These are phyloP conservation scores for Subacronicta megacephala DNA, from an alignment of 2,888 invertebrate genomes.

Conservation along the genomic window DNA sequence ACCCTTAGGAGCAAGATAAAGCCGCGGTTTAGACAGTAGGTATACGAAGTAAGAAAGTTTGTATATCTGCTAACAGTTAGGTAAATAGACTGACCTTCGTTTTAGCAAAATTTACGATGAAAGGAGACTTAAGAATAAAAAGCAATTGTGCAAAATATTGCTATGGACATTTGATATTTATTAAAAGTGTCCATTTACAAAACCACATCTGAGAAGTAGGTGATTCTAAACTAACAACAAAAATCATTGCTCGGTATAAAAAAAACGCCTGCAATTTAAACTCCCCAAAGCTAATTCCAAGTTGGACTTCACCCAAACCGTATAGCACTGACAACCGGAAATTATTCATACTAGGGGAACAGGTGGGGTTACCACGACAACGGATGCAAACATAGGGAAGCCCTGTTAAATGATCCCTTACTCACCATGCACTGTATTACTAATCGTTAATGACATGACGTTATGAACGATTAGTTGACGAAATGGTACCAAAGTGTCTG, in stretches of 20 bases:
- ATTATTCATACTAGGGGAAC: constrained; percentile 72
- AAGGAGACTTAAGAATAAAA: not conserved
- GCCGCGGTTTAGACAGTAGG: too few relatives aligned
- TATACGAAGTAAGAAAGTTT: too few relatives aligned
- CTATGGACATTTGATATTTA: constrained; percentile 8
- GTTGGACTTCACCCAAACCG: constrained; percentile 50
- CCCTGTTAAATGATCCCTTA: constrained; percentile 56
- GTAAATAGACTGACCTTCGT: too few relatives aligned
- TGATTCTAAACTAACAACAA: not conserved
- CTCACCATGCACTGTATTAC: constrained; percentile 28
- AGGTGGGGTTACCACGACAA: constrained; percentile 80
- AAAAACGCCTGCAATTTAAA: constrained; percentile 23
- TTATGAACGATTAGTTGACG: constrained; percentile 58
- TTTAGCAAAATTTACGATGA: too few relatives aligned
- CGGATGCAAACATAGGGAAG: constrained; percentile 82
- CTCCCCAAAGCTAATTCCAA: constrained; percentile 53
- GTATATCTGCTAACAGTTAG: too few relatives aligned
- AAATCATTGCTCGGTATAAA: not conserved
- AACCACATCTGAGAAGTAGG: constrained; percentile 12
- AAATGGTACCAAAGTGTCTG: constrained; percentile 31
- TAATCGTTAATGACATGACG: constrained; percentile 48
- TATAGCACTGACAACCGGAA: constrained; percentile 76
- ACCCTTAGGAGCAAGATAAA: too few relatives aligned
- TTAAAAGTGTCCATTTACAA: constrained; percentile 23
- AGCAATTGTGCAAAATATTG: not conserved